Evolutionary conservation across 2,113 vertebrate genomes (phyloP).

Genomic region (Stegastes partitus): DNA sequence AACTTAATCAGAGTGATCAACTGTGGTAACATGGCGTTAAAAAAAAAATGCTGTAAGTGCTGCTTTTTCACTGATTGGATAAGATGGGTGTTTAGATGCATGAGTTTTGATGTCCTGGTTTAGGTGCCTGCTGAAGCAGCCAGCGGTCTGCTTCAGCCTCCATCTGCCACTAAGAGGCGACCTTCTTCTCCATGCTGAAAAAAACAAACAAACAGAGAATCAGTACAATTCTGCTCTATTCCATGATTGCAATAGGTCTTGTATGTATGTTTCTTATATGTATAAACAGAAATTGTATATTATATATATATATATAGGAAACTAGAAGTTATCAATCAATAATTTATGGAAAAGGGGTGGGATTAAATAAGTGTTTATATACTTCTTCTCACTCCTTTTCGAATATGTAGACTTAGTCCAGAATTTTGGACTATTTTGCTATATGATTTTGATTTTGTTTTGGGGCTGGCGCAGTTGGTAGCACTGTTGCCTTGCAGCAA

Average conservation of each 20-base stretch:
- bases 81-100: slow-evolving; percentile 22
- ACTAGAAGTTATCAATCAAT: too few species aligned
- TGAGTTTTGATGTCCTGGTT: slow-evolving; percentile 32
- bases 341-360: too few species aligned
- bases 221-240: neutral
- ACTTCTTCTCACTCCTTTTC: too few species aligned
- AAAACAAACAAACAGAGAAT: neutral
- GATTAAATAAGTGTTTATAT: too few species aligned
- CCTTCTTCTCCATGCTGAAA: slow-evolving; percentile 83
- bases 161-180: slow-evolving; percentile 47
- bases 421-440: too few species aligned
- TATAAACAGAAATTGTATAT: too few species aligned
- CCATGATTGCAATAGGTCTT: neutral
- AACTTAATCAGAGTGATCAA: slow-evolving; percentile 6
- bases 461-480: too few species aligned
- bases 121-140: slow-evolving; percentile 20
- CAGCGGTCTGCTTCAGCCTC: slow-evolving; percentile 14
- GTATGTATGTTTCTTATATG: too few species aligned
- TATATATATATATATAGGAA: too few species aligned
- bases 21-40: neutral
- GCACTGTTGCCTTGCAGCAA: too few species aligned
- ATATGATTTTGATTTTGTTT: too few species aligned
- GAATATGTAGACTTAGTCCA: too few species aligned
- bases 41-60: slow-evolving; percentile 33
- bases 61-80: slow-evolving; percentile 22